A percentile compares a stretch with the other conserved stretches of the same genome.
phyloP scores from a whole-genome alignment of 1,140 invertebrate species.

The Heterodera carotae region DNA sequence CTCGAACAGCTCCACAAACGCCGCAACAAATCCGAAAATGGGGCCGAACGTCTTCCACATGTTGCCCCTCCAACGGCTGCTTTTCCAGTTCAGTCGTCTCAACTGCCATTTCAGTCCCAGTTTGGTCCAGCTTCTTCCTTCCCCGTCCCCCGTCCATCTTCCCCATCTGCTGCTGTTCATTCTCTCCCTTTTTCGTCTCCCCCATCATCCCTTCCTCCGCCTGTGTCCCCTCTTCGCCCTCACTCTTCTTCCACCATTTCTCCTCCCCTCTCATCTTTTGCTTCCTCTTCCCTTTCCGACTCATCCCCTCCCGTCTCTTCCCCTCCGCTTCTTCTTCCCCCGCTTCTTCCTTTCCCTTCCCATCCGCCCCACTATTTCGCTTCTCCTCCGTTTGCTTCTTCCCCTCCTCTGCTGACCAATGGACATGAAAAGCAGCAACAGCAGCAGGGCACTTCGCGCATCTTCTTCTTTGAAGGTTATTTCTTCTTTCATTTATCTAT shows the following conservation, averaged over 20 bases:
- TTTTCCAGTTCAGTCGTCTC: not conserved
- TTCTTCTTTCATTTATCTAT: not conserved
- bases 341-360: not conserved
- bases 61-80: not conserved
- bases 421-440: not conserved
- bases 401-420: not conserved
- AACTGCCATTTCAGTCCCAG: not conserved
- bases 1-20: not conserved
- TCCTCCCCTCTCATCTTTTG: not conserved
- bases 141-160: not conserved
- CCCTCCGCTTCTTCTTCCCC: not conserved
- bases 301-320: not conserved
- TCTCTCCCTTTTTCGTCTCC: not conserved
- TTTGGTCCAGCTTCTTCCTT: not conserved
- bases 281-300: not conserved
- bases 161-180: too few species aligned
- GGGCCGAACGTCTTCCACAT: not conserved
- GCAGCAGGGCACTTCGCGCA: not conserved
- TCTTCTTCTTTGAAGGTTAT: not conserved
- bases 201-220: not conserved
- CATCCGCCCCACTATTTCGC: not conserved
- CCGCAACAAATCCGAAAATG: not conserved
- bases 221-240: not conserved
- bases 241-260: not conserved
- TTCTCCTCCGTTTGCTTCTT: not conserved